A percentile compares a stretch with the other conserved stretches of the same genome.
Conservation (phyloP, 92 coral and sea anemone species). For the Micromussa lordhowensis region DNA sequence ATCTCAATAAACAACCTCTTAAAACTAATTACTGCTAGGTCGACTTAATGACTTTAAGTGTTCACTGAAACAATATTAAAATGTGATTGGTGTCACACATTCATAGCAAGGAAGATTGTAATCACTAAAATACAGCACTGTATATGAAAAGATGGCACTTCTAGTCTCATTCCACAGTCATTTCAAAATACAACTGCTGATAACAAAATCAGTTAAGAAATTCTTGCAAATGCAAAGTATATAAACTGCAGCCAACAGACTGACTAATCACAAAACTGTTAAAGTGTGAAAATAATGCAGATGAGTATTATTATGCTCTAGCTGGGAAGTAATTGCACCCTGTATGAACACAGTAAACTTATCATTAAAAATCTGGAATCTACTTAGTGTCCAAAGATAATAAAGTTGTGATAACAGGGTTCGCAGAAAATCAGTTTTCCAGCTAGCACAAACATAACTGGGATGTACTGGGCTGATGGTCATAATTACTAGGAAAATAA, state of each 20-base stretch:
- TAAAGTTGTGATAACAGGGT: neutral
- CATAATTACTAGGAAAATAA: no score
- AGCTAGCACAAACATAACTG: no score
- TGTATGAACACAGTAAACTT: neutral
- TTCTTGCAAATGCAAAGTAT: neutral
- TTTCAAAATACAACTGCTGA: neutral
- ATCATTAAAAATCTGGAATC: slow-evolving; percentile 3
- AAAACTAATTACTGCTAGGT: neutral
- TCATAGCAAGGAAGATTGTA: neutral
- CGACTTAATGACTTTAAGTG: neutral
- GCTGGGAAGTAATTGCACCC: slow-evolving; percentile 28
- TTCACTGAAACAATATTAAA: neutral
- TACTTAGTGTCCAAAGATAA: neutral
- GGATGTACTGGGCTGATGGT: no score
- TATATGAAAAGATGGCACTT: neutral
- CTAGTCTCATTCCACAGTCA: neutral
- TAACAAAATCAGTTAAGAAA: neutral
- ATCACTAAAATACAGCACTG: neutral
- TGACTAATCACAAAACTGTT: neutral
- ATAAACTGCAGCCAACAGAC: neutral
- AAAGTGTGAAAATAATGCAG: neutral
- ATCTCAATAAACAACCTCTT: neutral
- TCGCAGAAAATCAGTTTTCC: no score
- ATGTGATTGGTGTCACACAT: neutral
- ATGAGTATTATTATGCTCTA: neutral